A percentile compares a stretch with the other conserved stretches of the same genome.
Evolutionary conservation across 2,888 invertebrate species (phyloP).

Genomic region (Sphaeridia pumilis): DNA sequence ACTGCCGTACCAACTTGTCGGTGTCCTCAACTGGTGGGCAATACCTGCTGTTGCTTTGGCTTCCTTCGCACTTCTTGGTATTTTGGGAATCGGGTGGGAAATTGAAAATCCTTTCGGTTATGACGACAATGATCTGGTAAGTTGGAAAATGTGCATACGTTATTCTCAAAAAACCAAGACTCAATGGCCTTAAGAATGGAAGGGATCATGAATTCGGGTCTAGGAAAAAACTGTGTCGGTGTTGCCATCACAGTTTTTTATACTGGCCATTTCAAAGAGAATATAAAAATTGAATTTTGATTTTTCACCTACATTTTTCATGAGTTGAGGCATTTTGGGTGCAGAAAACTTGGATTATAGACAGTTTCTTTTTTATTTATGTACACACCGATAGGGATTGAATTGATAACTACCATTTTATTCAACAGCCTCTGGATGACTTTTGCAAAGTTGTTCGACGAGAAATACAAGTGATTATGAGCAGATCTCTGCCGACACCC

Average conservation of each 20-base stretch:
- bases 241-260: too few relatives aligned
- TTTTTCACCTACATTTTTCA: background rate
- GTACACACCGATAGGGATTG: too few relatives aligned
- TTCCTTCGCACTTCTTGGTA: constrained; percentile 28
- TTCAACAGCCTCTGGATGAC: constrained; percentile 30
- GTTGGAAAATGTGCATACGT: too few relatives aligned
- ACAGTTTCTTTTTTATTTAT: background rate
- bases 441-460: constrained; percentile 27
- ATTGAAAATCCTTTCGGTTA: constrained; percentile 32
- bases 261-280: too few relatives aligned
- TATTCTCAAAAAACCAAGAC: too few relatives aligned
- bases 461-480: constrained; percentile 26
- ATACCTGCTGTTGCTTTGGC: constrained; percentile 24
- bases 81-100: constrained; percentile 32
- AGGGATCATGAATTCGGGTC: too few relatives aligned
- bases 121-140: constrained; percentile 29
- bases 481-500: constrained; percentile 15
- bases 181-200: too few relatives aligned
- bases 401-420: too few relatives aligned
- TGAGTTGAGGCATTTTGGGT: background rate
- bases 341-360: background rate
- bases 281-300: too few relatives aligned
- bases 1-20: constrained; percentile 27
- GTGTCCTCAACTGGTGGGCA: constrained; percentile 24
- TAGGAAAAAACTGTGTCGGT: too few relatives aligned